phyloP scores from a whole-genome alignment of 2,888 invertebrate genomes.

The Ommatoiulus sabulosus region DNA sequence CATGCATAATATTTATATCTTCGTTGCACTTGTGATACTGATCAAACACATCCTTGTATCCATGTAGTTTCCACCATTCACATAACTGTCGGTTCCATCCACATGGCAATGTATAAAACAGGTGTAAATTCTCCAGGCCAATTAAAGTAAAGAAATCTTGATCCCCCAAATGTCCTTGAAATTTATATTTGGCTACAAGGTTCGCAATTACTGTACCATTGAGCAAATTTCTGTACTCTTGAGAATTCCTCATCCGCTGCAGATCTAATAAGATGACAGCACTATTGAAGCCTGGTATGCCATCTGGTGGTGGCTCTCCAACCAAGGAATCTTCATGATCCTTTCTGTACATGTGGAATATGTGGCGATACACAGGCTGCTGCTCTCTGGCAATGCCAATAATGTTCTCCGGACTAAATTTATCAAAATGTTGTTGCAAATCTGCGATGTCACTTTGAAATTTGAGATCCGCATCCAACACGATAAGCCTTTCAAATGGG shows the following conservation, averaged over 20 bases:
- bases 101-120: constrained; percentile 81
- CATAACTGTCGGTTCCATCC: constrained; percentile 85
- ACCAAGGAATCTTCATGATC: constrained; percentile 75
- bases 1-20: constrained; percentile 77
- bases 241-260: constrained; percentile 75
- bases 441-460: constrained; percentile 77
- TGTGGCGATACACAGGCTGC: constrained; percentile 83
- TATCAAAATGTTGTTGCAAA: constrained; percentile 77
- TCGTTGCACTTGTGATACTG: constrained; percentile 78
- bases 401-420: constrained; percentile 75
- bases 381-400: constrained; percentile 81
- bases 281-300: constrained; percentile 81
- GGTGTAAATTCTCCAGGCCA: constrained; percentile 77
- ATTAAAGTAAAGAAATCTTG: constrained; percentile 84
- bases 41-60: constrained; percentile 79
- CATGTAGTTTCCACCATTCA: constrained; percentile 83
- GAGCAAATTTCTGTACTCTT: constrained; percentile 72
- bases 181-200: constrained; percentile 67
- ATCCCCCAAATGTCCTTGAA: constrained; percentile 80
- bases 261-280: constrained; percentile 81
- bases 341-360: constrained; percentile 76
- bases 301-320: constrained; percentile 72
- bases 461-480: constrained; percentile 83
- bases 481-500: constrained; percentile 73
- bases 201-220: constrained; percentile 63